These are phyloP conservation scores for Saccostrea glomerata DNA, from an alignment of 1,140 invertebrate genomes.

Conservation along the genomic window DNA sequence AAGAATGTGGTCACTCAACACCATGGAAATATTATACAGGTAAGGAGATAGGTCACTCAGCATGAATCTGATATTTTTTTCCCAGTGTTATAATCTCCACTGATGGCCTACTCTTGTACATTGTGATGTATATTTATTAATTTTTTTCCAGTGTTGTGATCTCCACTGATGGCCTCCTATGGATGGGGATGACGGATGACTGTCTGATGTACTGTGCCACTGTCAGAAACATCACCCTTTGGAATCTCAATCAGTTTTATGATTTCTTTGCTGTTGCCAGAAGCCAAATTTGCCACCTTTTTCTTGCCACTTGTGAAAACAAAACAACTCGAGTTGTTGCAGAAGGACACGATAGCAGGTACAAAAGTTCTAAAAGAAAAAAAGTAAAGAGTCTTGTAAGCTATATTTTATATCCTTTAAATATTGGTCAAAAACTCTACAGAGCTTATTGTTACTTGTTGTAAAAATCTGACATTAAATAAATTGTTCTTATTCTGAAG, in stretches of 20 bases:
- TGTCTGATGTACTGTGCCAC: constrained; percentile 75
- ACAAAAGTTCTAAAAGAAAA: no score
- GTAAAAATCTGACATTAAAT: no score
- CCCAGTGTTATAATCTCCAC: constrained; percentile 72
- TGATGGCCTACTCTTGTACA: constrained; percentile 68
- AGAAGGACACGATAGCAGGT: constrained; percentile 76
- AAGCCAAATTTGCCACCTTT: constrained; percentile 66
- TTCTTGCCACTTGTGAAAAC: constrained; percentile 64
- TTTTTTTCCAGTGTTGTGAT: constrained; percentile 67
- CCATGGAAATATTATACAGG: constrained; percentile 76
- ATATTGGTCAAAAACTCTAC: no score
- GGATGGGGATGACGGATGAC: constrained; percentile 78
- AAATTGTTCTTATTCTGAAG: no score
- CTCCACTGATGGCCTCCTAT: constrained; percentile 74
- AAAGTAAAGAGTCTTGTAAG: no score
- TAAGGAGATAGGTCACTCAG: constrained; percentile 45
- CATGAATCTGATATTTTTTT: no score
- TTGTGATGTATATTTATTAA: not conserved
- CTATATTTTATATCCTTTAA: no score
- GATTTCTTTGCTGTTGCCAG: constrained; percentile 75
- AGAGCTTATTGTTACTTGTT: no score
- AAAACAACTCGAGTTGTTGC: constrained; percentile 73
- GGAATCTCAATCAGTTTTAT: constrained; percentile 75
- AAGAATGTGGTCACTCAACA: constrained; percentile 77
- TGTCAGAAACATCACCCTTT: constrained; percentile 72